Percentiles rank a stretch among this genome's conserved stretches.
Evolutionary conservation across 2,797 vertebrate species (phyloP).

Genomic region (Channallabes apus): DNA sequence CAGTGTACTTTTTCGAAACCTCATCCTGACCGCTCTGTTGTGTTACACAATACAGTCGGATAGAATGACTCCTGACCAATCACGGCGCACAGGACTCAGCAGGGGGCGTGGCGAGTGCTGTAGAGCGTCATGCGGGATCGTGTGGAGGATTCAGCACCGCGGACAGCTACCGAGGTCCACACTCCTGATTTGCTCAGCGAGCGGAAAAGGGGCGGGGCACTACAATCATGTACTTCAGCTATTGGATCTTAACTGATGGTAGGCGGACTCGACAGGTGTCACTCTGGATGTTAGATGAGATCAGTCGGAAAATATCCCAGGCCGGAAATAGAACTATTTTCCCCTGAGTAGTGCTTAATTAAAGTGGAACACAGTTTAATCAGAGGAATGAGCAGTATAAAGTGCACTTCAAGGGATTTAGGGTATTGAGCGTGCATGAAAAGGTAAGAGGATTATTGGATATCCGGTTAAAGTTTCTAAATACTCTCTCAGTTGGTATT

Average conservation of each 20-base stretch:
- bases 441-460: conserved; percentile 60
- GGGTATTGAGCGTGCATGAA: conserved; percentile 23
- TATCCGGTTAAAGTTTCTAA: conserved; percentile 35
- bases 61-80: conserved; percentile 20
- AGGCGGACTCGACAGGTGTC: not conserved
- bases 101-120: not conserved
- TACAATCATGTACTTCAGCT: not conserved
- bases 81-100: not conserved
- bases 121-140: not conserved
- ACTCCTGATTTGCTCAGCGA: conserved; percentile 31
- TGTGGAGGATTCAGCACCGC: conserved; percentile 47
- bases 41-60: conserved; percentile 18
- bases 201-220: not conserved
- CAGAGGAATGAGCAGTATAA: not conserved
- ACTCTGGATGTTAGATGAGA: conserved; percentile 31
- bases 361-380: not conserved
- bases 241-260: conserved; percentile 33
- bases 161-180: conserved; percentile 41
- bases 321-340: not conserved
- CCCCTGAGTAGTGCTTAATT: not conserved
- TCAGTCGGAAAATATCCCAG: conserved; percentile 16
- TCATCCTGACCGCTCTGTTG: conserved; percentile 13
- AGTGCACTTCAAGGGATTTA: not conserved
- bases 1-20: conserved; percentile 29
- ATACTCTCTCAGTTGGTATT: conserved; percentile 1